phyloP scores from a whole-genome alignment of 2,888 invertebrate species.

The Zaprionus obscuricornis region DNA sequence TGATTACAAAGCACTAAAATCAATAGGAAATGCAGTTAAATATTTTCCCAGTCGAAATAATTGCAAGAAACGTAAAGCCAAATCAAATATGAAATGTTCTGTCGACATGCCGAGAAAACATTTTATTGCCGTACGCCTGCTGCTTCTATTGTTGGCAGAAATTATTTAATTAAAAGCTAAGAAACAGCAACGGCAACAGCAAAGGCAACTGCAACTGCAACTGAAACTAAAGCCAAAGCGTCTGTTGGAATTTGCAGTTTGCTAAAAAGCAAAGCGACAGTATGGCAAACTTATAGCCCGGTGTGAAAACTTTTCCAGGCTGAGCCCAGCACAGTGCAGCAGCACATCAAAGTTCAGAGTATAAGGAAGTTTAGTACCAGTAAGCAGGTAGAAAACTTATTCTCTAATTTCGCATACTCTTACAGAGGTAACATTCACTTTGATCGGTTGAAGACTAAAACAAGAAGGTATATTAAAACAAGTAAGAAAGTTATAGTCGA shows the following conservation, averaged over 20 bases:
- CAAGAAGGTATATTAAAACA: no score
- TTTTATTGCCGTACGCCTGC: slow-evolving; percentile 46
- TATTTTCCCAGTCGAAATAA: slow-evolving; percentile 74
- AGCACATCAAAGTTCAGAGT: not conserved
- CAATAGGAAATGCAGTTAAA: slow-evolving; percentile 79
- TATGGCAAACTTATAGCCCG: slow-evolving; percentile 63
- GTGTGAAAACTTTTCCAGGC: slow-evolving; percentile 60
- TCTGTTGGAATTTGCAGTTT: slow-evolving; percentile 34
- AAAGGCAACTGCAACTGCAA: slow-evolving; percentile 27
- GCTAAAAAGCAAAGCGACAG: slow-evolving; percentile 50
- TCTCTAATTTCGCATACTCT: no score
- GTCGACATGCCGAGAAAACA: slow-evolving; percentile 12
- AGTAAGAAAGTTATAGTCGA: no score
- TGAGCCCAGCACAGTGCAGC: not conserved
- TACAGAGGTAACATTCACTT: no score
- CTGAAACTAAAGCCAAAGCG: slow-evolving; percentile 25
- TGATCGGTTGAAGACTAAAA: no score
- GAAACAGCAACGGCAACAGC: slow-evolving; percentile 40
- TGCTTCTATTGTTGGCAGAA: slow-evolving; percentile 49
- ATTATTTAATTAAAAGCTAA: slow-evolving; percentile 72
- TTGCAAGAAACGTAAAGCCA: slow-evolving; percentile 42
- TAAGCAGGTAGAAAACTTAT: slow-evolving; percentile 68
- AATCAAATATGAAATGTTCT: slow-evolving; percentile 60
- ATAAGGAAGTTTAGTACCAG: no score
- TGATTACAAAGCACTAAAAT: slow-evolving; percentile 75